These are phyloP conservation scores for Ecdyonurus torrentis DNA, from an alignment of 2,888 invertebrate species.

Conservation along the genomic window DNA sequence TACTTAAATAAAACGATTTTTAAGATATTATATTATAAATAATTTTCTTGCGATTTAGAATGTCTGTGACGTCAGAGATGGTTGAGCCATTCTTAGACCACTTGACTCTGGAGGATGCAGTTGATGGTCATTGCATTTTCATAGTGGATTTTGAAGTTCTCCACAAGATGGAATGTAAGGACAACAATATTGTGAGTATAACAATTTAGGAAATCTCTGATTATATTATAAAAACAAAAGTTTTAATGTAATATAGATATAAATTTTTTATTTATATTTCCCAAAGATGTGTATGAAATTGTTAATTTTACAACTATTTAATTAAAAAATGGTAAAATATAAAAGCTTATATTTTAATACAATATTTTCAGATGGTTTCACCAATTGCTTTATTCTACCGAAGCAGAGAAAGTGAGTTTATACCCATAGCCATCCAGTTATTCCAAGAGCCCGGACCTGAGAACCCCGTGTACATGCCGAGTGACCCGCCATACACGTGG, in stretches of 20 bases:
- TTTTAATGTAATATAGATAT: no score
- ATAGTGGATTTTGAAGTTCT: constrained; percentile 24
- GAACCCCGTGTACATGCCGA: constrained; percentile 24
- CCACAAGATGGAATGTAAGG: constrained; percentile 19
- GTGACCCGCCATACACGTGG: constrained; percentile 24
- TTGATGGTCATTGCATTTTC: constrained; percentile 24
- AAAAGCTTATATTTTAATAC: background rate
- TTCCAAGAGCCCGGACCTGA: background rate
- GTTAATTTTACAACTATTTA: no score
- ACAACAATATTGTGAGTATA: no score
- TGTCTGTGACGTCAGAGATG: no score
- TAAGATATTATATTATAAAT: no score
- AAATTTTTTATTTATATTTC: no score
- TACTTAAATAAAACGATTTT: no score
- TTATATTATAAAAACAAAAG: no score
- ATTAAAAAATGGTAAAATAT: background rate
- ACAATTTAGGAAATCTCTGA: no score
- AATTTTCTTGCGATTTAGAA: no score
- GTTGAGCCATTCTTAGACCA: constrained; percentile 23
- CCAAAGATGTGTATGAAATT: no score
- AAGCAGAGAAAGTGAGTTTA: constrained; percentile 21
- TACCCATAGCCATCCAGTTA: constrained; percentile 18
- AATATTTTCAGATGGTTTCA: constrained; percentile 23
- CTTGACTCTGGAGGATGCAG: constrained; percentile 18
- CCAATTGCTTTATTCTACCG: constrained; percentile 28